Conservation (phyloP, 64 coral and sea anemone species). For the Stichodactyla mertensii region DNA sequence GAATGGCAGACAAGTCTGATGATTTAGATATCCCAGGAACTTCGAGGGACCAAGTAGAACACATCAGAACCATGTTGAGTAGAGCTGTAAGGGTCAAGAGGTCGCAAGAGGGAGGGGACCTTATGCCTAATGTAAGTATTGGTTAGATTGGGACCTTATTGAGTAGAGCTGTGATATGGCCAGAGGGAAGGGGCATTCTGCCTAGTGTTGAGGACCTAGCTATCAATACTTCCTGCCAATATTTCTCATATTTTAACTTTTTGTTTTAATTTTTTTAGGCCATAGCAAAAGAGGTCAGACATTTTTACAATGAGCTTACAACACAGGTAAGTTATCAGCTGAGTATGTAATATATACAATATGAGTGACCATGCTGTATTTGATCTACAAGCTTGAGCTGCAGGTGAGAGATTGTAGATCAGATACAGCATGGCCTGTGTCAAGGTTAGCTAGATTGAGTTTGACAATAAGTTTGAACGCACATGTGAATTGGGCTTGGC, state of each 20-base stretch:
- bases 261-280: slow-evolving; percentile 43
- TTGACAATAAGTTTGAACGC: too few species aligned
- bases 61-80: slow-evolving; percentile 58
- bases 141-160: background rate
- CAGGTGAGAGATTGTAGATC: too few species aligned
- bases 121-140: slow-evolving; percentile 72
- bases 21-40: background rate
- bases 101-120: slow-evolving; percentile 49
- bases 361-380: too few species aligned
- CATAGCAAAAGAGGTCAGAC: slow-evolving; percentile 77
- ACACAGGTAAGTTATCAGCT: slow-evolving; percentile 39
- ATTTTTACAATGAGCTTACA: slow-evolving; percentile 66
- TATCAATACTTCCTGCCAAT: too few species aligned
- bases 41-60: slow-evolving; percentile 39
- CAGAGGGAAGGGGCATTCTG: slow-evolving; percentile 60
- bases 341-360: too few species aligned
- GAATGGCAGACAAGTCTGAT: slow-evolving; percentile 46
- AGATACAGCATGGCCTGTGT: too few species aligned
- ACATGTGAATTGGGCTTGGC: too few species aligned
- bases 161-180: slow-evolving; percentile 55
- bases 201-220: slow-evolving; percentile 37
- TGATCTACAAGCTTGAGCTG: too few species aligned
- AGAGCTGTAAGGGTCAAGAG: slow-evolving; percentile 50
- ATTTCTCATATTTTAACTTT: background rate
- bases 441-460: too few species aligned